These are phyloP conservation scores for Passer montanus DNA, from an alignment of 2,113 vertebrate genomes.

Conservation along the genomic window DNA sequence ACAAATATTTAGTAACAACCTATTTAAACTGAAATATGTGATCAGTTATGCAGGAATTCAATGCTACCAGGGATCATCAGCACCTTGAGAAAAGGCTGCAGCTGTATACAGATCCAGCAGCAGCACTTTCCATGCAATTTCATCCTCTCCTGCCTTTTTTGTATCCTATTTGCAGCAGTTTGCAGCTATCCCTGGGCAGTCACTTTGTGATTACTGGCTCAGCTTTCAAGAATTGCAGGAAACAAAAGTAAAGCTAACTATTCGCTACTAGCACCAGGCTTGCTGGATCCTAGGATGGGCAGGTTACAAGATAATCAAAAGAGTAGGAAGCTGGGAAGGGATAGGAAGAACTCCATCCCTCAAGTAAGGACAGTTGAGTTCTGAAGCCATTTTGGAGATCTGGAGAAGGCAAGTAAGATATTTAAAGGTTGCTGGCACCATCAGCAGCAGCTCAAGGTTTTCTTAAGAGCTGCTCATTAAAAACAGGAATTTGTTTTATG, in stretches of 20 bases:
- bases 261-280: constrained; percentile 46
- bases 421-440: neutral
- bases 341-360: neutral
- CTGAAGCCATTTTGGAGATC: neutral
- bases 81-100: constrained; percentile 33
- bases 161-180: constrained; percentile 15
- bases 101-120: neutral
- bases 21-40: constrained; percentile 34
- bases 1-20: neutral
- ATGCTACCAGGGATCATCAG: constrained; percentile 32
- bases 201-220: constrained; percentile 68
- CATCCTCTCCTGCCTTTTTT: constrained; percentile 9
- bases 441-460: neutral
- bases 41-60: constrained; percentile 17
- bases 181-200: constrained; percentile 46
- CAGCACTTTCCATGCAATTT: neutral
- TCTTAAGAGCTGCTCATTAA: neutral
- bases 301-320: neutral
- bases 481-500: neutral
- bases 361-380: neutral
- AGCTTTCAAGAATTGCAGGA: constrained; percentile 73
- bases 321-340: neutral
- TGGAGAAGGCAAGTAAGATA: neutral
- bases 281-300: constrained; percentile 5
- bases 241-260: constrained; percentile 54